phyloP scores from a whole-genome alignment of 2,888 invertebrate genomes.

The Epirrita christyi region DNA sequence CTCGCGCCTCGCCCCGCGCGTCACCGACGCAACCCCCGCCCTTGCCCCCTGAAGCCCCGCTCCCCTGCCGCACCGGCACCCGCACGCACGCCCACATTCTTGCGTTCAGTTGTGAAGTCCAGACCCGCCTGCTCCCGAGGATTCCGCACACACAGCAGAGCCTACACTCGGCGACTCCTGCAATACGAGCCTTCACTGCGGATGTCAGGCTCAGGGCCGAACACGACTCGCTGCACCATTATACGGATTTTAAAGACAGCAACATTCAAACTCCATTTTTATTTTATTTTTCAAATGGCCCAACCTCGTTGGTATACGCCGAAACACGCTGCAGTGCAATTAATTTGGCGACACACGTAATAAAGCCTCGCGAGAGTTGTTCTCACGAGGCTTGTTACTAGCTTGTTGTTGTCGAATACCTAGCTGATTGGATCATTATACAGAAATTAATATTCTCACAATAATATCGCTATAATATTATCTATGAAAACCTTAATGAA shows the following conservation, averaged over 20 bases:
- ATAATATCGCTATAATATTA: too few species aligned
- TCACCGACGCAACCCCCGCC: slow-evolving; percentile 66
- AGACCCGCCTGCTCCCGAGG: slow-evolving; percentile 44
- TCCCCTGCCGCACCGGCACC: slow-evolving; percentile 59
- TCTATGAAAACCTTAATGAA: too few species aligned
- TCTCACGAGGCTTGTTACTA: too few species aligned
- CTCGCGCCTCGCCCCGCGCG: slow-evolving; percentile 57
- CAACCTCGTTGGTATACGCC: slow-evolving; percentile 32
- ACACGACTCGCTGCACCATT: slow-evolving; percentile 29
- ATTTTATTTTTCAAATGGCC: slow-evolving; percentile 31
- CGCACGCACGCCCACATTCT: slow-evolving; percentile 82
- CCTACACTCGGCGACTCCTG: slow-evolving; percentile 45
- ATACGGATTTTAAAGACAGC: slow-evolving; percentile 20
- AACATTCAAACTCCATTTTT: slow-evolving; percentile 25
- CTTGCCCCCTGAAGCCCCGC: slow-evolving; percentile 48
- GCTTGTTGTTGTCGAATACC: too few species aligned
- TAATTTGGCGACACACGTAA: slow-evolving; percentile 42
- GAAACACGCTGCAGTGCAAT: slow-evolving; percentile 49
- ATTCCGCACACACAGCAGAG: slow-evolving; percentile 61
- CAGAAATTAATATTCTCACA: too few species aligned
- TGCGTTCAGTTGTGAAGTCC: slow-evolving; percentile 52
- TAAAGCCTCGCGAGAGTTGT: slow-evolving; percentile 36
- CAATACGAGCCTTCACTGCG: slow-evolving; percentile 48
- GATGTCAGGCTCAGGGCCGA: slow-evolving; percentile 38
- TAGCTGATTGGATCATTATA: too few species aligned